These are phyloP conservation scores for Tragelaphus strepsiceros DNA, from an alignment of 2,113 vertebrate genomes.

Conservation along the genomic window DNA sequence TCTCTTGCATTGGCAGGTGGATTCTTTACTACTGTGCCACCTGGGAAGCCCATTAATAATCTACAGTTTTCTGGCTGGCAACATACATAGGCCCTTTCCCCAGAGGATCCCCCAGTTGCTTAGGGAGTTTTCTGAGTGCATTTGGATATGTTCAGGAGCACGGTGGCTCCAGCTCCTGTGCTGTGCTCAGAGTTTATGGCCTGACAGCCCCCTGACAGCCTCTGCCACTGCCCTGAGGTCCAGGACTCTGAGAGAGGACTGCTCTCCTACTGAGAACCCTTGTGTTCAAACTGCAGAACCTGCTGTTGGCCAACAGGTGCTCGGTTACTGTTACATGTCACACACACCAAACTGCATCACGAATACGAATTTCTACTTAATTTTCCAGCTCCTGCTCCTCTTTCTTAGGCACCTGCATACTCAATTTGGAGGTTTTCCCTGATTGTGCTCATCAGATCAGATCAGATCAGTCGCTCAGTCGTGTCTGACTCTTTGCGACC, in stretches of 20 bases:
- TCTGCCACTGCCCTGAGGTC: accelerated
- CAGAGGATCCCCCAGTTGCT: background rate
- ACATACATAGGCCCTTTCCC: background rate
- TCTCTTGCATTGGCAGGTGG: background rate
- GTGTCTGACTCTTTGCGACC: accelerated
- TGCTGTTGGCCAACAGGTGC: background rate
- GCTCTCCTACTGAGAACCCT: background rate
- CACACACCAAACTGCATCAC: background rate
- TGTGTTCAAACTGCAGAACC: background rate
- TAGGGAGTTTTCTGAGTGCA: background rate
- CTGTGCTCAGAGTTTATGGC: background rate
- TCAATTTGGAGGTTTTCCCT: background rate
- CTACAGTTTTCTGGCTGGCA: background rate
- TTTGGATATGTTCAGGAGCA: background rate
- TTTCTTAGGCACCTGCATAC: background rate
- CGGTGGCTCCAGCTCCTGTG: background rate
- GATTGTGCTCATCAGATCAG: background rate
- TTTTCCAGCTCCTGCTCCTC: background rate
- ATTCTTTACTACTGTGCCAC: background rate
- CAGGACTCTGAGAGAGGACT: background rate
- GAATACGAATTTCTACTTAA: background rate
- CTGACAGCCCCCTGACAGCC: background rate
- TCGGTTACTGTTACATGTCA: background rate
- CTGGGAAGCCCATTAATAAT: background rate
- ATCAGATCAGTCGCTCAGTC: too few relatives aligned